Evolutionary conservation across 2,888 invertebrate species (phyloP), one percentile per base, ranked within the genome.

Genomic region (Carabus problematicus): DNA sequence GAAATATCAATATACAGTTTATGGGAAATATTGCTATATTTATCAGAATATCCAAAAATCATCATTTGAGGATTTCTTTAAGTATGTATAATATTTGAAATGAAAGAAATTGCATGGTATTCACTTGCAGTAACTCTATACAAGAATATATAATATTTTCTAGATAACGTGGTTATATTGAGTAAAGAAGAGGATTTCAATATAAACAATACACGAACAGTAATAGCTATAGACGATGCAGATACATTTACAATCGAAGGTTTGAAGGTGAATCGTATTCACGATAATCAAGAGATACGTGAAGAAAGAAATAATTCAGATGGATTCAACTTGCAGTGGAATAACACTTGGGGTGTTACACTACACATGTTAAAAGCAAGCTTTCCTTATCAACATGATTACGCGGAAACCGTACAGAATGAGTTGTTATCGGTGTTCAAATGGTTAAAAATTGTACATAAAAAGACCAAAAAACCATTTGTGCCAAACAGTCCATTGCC

Each of bases 371-470:
- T 90, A 42, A 88, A 91, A 77, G 89, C 85, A 74, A 86, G 89
- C 73, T 96, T 95, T 78, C 96, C 96, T 0, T 92, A 95, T 81
- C 90, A 93, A 76, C 95, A 95, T 77, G 88, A 92, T 63, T 96
- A 93, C 79, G 92, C 94, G 12, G 92, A 93, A 71, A 93, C 95
- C 0, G 89, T 95, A 70, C 94, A 94, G 78, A 93, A 94, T 73
- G 93, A 95, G 77, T 89, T 94, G 70, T 87, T 97, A n/a, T 93
- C 94, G 0, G 85, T 95, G 40, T 89, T 93, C 77, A 98, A 97
- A 80, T 99, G 98, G 98, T 81, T 98, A 64, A 97, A 96, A 80
- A 82, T 91, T 71, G 87, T 95, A 9, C 97, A 97, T 79, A 86
- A 85, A 52, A 82, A 87, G 56, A 85, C 88, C 78, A 91, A 89